Evolutionary conservation across 2,888 invertebrate genomes (phyloP).

Genomic region (Saturnia japonica): DNA sequence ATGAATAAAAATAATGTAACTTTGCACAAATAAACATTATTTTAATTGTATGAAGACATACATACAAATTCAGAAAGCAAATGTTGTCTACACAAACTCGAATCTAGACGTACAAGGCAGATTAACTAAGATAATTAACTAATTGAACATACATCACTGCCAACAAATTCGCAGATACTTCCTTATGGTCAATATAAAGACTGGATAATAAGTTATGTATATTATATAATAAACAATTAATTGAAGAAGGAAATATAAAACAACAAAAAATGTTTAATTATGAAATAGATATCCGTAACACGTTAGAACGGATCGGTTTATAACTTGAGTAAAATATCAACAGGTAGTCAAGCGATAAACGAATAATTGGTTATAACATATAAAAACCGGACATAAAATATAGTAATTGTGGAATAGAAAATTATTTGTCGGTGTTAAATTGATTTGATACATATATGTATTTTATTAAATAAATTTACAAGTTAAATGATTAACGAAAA

Average conservation of each 20-base stretch:
- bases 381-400: background rate
- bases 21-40: no score
- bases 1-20: no score
- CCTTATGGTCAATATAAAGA: no score
- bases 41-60: no score
- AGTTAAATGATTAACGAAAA: background rate
- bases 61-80: no score
- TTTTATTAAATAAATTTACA: background rate
- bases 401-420: background rate
- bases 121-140: no score
- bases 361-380: constrained; percentile 2
- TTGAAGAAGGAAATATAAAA: background rate
- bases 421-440: constrained; percentile 9
- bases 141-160: background rate
- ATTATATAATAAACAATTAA: background rate
- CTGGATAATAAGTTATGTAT: no score
- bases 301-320: background rate
- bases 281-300: background rate
- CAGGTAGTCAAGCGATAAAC: constrained; percentile 3
- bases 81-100: no score
- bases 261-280: background rate
- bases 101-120: no score
- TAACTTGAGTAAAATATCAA: background rate
- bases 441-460: background rate
- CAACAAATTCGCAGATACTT: background rate